Base-by-base conservation (phyloP, 1,140 invertebrate species). In the Drosophila elegans region DNA sequence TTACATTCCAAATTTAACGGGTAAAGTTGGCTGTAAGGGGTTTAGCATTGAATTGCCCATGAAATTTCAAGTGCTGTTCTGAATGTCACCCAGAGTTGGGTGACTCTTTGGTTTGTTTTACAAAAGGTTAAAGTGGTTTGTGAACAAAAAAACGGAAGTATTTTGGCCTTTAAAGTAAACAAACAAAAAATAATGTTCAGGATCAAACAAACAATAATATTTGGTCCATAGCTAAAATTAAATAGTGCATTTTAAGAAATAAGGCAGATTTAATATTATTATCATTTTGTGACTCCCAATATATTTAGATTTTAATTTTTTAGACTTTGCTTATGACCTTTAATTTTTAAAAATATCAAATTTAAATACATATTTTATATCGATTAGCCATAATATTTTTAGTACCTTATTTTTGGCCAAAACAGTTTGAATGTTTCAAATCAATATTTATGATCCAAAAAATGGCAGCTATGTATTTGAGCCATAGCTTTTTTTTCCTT, bases 41-140 rank as follows among this genome's bases (percentile, higher is more conserved):
- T 44, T 7, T 10, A 3, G 9, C 51, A 34, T 54, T 68, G 77
- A 55, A 49, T 67, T 76, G 44, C 45, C 62, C 72, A 38, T 81
- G 61, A 77, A 56, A 73, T 81, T 74, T 83, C 48, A 57, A 79
- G 80, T 66, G 42, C 34, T 48, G 41, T 61, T 2, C 38, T 42
- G 27, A 36, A 39, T 42, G 51, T 41, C 42, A 71, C 38, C 25
- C 3, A 41, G 16, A 32, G n/a, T 41, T 56, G 49, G 34, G 42
- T 39, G 41, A 53, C 52, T 60, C 25, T 29, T 32, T 25, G 32
- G 39, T 51, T 49, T 13, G 46, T 2, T 7, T 25, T 1, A 25
- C 39, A 56, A 42, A 51, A 25, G 44, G 36, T 9, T 44, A 10
- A 41, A 57, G 29, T 51, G 44, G 38, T 34, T 64, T 38, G n/a